Conservation (phyloP, 2,888 invertebrate genomes). For the Ommatoiulus sabulosus region DNA sequence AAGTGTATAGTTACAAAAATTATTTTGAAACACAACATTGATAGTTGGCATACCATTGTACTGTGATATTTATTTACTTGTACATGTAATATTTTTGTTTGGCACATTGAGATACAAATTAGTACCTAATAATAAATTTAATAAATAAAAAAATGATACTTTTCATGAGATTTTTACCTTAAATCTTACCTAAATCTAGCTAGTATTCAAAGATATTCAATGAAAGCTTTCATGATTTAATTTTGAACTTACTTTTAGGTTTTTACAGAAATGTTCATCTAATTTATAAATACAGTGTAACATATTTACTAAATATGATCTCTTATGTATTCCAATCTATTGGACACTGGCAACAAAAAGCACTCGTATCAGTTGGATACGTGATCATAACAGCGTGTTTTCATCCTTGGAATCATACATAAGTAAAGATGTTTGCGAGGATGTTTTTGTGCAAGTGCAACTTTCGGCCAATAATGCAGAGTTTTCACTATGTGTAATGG, state of each 20-base stretch:
- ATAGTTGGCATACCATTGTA: neutral
- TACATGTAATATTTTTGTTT: slow-evolving; percentile 34
- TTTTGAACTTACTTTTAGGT: too few relatives aligned
- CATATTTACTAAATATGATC: too few relatives aligned
- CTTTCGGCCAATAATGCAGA: slow-evolving; percentile 66
- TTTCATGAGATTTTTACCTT: too few relatives aligned
- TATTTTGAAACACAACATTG: neutral
- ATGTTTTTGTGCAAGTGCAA: slow-evolving; percentile 59
- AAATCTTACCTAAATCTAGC: too few relatives aligned
- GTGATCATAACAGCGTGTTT: slow-evolving; percentile 81
- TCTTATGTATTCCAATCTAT: too few relatives aligned
- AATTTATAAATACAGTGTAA: too few relatives aligned
- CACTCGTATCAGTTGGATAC: neutral
- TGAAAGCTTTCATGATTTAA: too few relatives aligned
- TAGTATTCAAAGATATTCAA: too few relatives aligned
- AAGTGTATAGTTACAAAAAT: neutral
- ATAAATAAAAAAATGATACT: neutral
- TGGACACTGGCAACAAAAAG: neutral
- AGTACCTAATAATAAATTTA: neutral
- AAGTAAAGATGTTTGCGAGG: slow-evolving; percentile 68
- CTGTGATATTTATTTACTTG: neutral
- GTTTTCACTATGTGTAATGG: slow-evolving; percentile 72
- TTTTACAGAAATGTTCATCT: too few relatives aligned
- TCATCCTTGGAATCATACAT: slow-evolving; percentile 80
- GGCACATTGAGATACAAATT: neutral